Percentiles rank a stretch among this genome's conserved stretches.
These are phyloP conservation scores for Illadopsis cleaveri DNA, from an alignment of 2,113 vertebrate genomes.

Conservation along the genomic window DNA sequence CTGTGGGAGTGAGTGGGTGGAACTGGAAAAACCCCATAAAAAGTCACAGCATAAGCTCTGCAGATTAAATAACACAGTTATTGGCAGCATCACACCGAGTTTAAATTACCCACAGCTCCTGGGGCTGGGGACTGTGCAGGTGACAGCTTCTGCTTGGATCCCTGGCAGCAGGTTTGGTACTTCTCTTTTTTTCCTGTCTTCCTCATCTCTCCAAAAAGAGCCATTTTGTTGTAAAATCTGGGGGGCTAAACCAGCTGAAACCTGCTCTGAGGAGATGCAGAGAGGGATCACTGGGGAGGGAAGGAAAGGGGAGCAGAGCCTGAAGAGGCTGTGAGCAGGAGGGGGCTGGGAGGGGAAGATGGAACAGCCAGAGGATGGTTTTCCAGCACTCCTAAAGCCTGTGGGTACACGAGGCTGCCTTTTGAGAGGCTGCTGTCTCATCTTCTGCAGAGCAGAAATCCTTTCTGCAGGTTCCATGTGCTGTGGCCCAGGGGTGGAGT, in stretches of 20 bases:
- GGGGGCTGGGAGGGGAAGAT: neutral
- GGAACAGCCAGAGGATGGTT: neutral
- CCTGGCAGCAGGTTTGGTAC: neutral
- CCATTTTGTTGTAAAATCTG: neutral
- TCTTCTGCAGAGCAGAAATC: neutral
- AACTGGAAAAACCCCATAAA: constrained; percentile 17
- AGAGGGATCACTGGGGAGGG: neutral
- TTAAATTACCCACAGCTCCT: neutral
- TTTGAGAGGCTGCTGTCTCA: neutral
- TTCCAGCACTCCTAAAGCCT: neutral
- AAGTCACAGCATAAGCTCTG: neutral
- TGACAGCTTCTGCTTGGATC: neutral
- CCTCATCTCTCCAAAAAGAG: neutral
- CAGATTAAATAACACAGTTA: neutral
- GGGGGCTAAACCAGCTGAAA: neutral
- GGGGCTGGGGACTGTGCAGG: neutral
- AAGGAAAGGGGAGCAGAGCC: neutral
- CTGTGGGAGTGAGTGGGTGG: neutral
- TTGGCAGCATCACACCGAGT: neutral
- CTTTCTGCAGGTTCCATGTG: neutral
- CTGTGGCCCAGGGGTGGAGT: neutral
- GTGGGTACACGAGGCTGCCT: neutral
- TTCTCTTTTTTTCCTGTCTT: neutral
- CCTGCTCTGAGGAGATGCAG: neutral
- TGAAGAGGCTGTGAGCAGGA: neutral